Evolutionary conservation across 2,888 invertebrate species (phyloP).

Genomic region (Yponomeuta cagnagella): DNA sequence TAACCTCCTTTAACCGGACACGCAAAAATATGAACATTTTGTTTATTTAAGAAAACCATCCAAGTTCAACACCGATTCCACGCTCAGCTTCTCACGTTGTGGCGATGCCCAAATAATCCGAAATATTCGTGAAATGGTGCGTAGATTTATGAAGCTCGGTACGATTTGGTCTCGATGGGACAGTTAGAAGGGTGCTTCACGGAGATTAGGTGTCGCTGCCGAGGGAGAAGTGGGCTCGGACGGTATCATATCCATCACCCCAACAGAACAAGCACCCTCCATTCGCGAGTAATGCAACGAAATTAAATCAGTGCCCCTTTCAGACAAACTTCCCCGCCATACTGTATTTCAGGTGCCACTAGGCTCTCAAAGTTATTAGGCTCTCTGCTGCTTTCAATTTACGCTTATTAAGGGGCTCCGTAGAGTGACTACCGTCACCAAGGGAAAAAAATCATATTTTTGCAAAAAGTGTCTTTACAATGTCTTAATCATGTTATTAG

Average conservation of each 20-base stretch:
- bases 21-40: too few relatives aligned
- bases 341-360: background rate
- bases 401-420: background rate
- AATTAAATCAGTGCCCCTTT: constrained; percentile 51
- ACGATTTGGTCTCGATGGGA: background rate
- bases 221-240: constrained; percentile 27
- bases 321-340: constrained; percentile 27
- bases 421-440: too few relatives aligned
- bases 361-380: background rate
- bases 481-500: too few relatives aligned
- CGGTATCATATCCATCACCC: constrained; percentile 12
- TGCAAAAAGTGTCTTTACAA: too few relatives aligned
- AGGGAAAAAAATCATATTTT: too few relatives aligned
- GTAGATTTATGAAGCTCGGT: background rate
- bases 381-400: background rate
- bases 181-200: constrained; percentile 21
- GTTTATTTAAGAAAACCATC: too few relatives aligned
- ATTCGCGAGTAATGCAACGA: constrained; percentile 36
- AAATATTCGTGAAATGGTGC: constrained; percentile 14
- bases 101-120: background rate
- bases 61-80: background rate
- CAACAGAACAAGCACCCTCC: constrained; percentile 38
- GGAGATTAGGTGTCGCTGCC: constrained; percentile 59
- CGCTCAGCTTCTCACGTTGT: background rate
- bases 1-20: background rate